phyloP scores from a whole-genome alignment of 2,888 invertebrate species.

The Drosophila planitibia region DNA sequence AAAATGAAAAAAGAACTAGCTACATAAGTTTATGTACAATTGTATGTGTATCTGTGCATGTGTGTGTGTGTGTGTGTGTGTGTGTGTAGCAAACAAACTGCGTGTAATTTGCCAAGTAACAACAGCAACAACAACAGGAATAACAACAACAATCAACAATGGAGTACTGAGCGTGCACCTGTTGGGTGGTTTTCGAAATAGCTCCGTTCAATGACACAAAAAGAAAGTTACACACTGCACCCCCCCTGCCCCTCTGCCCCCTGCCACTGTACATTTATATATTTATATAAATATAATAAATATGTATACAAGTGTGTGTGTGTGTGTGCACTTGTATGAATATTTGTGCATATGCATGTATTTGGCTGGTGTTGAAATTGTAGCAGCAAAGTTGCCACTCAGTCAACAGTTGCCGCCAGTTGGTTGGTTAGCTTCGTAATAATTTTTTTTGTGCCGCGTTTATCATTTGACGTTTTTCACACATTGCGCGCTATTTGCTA shows the following conservation, averaged over 20 bases:
- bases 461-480: slow-evolving; percentile 71
- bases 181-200: slow-evolving; percentile 60
- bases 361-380: slow-evolving; percentile 47
- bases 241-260: background rate
- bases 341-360: slow-evolving; percentile 18
- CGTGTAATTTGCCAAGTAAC: slow-evolving; percentile 60
- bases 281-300: background rate
- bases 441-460: slow-evolving; percentile 50
- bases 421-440: slow-evolving; percentile 36
- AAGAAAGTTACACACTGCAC: slow-evolving; percentile 66
- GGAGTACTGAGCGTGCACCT: slow-evolving; percentile 40
- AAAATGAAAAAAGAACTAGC: slow-evolving; percentile 50
- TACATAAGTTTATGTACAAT: slow-evolving; percentile 1
- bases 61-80: background rate
- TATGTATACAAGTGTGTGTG: background rate
- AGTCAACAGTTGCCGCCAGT: slow-evolving; percentile 57
- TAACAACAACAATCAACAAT: slow-evolving; percentile 20
- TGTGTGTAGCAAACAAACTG: slow-evolving; percentile 33
- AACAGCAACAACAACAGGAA: slow-evolving; percentile 25
- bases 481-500: slow-evolving; percentile 47
- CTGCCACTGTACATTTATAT: background rate
- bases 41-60: background rate
- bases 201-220: slow-evolving; percentile 71
- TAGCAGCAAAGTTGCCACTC: slow-evolving; percentile 58
- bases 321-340: slow-evolving; percentile 13